phyloP scores from a whole-genome alignment of 64 coral and sea anemone genomes.

The Astreopora myriophthalma region DNA sequence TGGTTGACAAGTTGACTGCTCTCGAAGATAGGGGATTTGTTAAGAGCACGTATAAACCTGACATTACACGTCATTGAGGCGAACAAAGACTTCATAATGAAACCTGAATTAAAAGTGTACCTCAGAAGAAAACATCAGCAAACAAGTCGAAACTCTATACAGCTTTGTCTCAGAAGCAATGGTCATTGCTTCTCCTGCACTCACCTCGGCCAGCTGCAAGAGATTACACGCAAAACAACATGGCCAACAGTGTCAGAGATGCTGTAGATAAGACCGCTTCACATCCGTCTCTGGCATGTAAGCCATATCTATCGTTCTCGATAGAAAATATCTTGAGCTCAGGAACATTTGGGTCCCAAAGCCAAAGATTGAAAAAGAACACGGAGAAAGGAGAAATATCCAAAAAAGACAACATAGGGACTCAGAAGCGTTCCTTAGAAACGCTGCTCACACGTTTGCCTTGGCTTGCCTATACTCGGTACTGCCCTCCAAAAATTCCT shows the following conservation, averaged over 20 bases:
- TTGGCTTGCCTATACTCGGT: slow-evolving; percentile 68
- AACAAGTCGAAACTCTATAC: slow-evolving; percentile 63
- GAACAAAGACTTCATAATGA: slow-evolving; percentile 79
- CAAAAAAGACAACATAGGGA: background rate
- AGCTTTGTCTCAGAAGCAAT: slow-evolving; percentile 39
- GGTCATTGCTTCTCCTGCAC: background rate
- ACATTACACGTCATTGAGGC: slow-evolving; percentile 61
- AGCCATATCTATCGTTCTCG: slow-evolving; percentile 58
- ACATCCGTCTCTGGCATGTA: slow-evolving; percentile 2
- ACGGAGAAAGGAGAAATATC: background rate
- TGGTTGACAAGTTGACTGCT: slow-evolving; percentile 64
- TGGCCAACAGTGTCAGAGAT: slow-evolving; percentile 14
- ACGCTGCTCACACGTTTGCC: slow-evolving; percentile 47
- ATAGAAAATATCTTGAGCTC: slow-evolving; percentile 68
- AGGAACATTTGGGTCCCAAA: slow-evolving; percentile 22
- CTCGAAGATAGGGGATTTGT: slow-evolving; percentile 72
- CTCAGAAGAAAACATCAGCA: slow-evolving; percentile 58
- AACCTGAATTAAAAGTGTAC: slow-evolving; percentile 71
- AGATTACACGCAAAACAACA: slow-evolving; percentile 24
- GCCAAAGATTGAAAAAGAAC: background rate
- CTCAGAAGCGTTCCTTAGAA: background rate
- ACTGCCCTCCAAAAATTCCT: slow-evolving; percentile 76
- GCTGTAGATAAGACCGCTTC: background rate
- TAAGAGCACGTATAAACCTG: slow-evolving; percentile 58
- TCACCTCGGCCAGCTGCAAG: slow-evolving; percentile 31